Conservation (phyloP, 2,888 invertebrate species). For the Diaphora mendica region DNA sequence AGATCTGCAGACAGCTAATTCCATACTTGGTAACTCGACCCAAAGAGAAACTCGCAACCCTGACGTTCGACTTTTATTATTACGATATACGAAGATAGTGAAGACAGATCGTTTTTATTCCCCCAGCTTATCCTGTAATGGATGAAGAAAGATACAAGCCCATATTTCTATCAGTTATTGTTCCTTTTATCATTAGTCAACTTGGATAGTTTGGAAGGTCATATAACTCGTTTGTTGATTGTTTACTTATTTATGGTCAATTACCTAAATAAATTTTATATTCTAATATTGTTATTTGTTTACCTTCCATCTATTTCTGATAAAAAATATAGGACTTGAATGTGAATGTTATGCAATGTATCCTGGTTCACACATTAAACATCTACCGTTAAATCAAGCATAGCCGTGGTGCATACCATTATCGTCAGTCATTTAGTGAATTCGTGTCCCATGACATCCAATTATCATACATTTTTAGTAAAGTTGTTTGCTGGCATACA, state of each 20-base stretch:
- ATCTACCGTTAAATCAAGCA: background rate
- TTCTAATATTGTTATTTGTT: background rate
- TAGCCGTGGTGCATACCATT: too few relatives aligned
- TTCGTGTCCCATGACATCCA: too few relatives aligned
- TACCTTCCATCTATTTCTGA: background rate
- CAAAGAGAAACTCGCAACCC: too few relatives aligned
- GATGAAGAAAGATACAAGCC: constrained; percentile 2
- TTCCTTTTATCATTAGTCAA: background rate
- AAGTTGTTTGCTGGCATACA: too few relatives aligned
- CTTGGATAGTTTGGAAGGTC: background rate
- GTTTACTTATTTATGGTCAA: background rate
- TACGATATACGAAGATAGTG: background rate
- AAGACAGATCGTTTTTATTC: constrained; percentile 8
- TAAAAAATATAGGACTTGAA: background rate
- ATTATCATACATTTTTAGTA: too few relatives aligned
- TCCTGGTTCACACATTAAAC: background rate
- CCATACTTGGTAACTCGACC: background rate
- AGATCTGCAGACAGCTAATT: background rate
- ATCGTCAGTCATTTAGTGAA: too few relatives aligned
- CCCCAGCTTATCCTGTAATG: background rate
- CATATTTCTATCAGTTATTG: background rate
- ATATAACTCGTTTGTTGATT: background rate
- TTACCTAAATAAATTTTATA: background rate
- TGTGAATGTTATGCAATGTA: too few relatives aligned
- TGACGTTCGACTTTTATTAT: background rate